These are phyloP conservation scores for Apis dorsata DNA, from an alignment of 1,140 invertebrate genomes.

Conservation along the genomic window DNA sequence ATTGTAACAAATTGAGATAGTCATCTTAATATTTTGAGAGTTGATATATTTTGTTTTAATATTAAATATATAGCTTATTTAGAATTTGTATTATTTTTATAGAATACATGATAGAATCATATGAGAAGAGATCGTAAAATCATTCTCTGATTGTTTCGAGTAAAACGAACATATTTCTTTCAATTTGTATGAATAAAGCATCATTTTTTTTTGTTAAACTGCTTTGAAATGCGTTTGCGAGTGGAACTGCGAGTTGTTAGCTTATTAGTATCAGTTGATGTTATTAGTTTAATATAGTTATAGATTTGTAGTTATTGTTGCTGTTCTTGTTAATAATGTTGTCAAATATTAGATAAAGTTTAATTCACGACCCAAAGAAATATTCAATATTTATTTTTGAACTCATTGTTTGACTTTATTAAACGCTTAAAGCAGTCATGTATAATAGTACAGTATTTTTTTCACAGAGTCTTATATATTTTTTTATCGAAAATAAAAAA, in stretches of 20 bases:
- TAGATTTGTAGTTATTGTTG: constrained; percentile 26
- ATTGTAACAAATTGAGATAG: not conserved
- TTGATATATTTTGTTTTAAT: not conserved
- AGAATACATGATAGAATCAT: no score
- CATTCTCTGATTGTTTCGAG: constrained; percentile 12
- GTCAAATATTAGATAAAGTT: not conserved
- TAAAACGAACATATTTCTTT: not conserved
- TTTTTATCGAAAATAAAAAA: not conserved
- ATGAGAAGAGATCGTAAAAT: not conserved
- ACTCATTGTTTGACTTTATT: not conserved
- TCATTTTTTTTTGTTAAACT: not conserved
- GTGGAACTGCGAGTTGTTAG: constrained; percentile 5
- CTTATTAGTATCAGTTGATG: constrained; percentile 30
- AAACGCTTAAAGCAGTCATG: not conserved
- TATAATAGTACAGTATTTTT: constrained; percentile 3
- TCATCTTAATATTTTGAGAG: not conserved
- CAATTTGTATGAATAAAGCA: not conserved
- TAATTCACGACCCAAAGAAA: constrained; percentile 13
- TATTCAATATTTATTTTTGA: constrained; percentile 5
- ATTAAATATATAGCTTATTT: not conserved
- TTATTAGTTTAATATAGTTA: constrained; percentile 17
- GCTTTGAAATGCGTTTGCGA: constrained; percentile 25
- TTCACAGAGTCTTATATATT: not conserved
- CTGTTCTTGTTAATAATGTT: constrained; percentile 8
- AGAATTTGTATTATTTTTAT: not conserved